phyloP scores from a whole-genome alignment of 1,140 invertebrate genomes.

The Melanaphis sacchari region DNA sequence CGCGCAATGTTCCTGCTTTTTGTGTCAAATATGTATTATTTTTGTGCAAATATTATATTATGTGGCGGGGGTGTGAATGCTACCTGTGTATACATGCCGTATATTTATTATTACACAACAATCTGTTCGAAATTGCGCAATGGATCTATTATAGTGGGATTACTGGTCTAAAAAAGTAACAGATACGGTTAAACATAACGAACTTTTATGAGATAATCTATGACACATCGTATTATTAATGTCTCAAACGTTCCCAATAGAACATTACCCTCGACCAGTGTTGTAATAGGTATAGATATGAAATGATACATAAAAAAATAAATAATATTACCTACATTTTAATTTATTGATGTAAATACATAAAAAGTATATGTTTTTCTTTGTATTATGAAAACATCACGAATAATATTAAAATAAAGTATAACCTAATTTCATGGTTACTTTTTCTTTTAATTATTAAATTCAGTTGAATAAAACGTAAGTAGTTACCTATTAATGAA shows the following conservation, averaged over 20 bases:
- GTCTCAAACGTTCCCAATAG: not conserved
- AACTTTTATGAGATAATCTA: not conserved
- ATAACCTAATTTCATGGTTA: not conserved
- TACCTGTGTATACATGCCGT: not conserved
- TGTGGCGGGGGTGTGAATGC: not conserved
- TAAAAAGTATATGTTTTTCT: not conserved
- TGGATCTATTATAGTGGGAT: not conserved
- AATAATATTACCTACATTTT: not conserved
- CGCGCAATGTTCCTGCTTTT: not conserved
- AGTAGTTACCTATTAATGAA: not conserved
- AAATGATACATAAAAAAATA: not conserved
- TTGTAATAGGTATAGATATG: not conserved
- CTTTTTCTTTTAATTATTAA: slow-evolving; percentile 11
- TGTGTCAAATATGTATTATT: not conserved
- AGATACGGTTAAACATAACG: not conserved
- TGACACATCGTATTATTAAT: not conserved
- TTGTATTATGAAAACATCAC: not conserved
- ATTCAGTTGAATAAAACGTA: not conserved
- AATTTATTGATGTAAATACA: not conserved
- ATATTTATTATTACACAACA: slow-evolving; percentile 1
- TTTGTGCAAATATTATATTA: not conserved
- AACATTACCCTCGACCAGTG: not conserved
- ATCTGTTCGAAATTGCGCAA: slow-evolving; percentile 2
- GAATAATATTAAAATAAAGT: slow-evolving; percentile 11
- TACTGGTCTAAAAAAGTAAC: not conserved